phyloP scores from a whole-genome alignment of 2,888 invertebrate genomes.

The Priapulus caudatus region DNA sequence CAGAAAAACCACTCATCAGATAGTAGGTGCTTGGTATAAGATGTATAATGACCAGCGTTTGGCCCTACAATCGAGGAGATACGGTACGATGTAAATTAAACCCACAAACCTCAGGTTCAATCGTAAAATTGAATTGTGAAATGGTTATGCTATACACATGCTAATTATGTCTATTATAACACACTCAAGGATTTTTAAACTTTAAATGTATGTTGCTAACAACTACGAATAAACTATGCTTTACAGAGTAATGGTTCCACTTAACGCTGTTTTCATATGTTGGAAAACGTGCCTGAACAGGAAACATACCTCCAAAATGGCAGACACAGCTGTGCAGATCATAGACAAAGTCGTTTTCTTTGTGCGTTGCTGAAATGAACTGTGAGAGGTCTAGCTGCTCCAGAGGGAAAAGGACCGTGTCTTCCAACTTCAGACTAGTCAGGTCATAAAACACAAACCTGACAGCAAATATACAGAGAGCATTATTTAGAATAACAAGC shows the following conservation, averaged over 20 bases:
- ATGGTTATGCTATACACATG: neutral
- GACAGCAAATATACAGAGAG: slow-evolving; percentile 21
- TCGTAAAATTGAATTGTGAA: too few relatives aligned
- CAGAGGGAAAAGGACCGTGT: slow-evolving; percentile 49
- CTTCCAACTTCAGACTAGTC: slow-evolving; percentile 50
- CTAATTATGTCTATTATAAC: slow-evolving; percentile 1
- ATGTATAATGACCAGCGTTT: slow-evolving; percentile 51
- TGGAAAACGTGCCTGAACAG: too few relatives aligned
- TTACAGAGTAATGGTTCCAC: too few relatives aligned
- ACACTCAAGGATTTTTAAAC: neutral
- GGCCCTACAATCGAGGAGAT: slow-evolving; percentile 42
- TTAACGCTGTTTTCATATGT: too few relatives aligned
- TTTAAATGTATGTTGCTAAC: too few relatives aligned
- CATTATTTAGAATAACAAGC: too few relatives aligned
- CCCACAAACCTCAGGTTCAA: too few relatives aligned
- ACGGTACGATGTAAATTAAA: too few relatives aligned
- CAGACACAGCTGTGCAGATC: slow-evolving; percentile 52
- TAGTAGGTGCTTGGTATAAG: slow-evolving; percentile 48
- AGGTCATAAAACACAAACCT: slow-evolving; percentile 53
- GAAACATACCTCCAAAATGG: slow-evolving; percentile 52
- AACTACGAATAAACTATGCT: too few relatives aligned
- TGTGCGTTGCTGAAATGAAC: slow-evolving; percentile 37
- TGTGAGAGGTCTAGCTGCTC: slow-evolving; percentile 45
- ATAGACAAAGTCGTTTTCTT: slow-evolving; percentile 40
- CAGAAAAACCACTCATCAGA: slow-evolving; percentile 49